Conservation (phyloP, 2,113 vertebrate species). For the Scytalopus superciliaris region DNA sequence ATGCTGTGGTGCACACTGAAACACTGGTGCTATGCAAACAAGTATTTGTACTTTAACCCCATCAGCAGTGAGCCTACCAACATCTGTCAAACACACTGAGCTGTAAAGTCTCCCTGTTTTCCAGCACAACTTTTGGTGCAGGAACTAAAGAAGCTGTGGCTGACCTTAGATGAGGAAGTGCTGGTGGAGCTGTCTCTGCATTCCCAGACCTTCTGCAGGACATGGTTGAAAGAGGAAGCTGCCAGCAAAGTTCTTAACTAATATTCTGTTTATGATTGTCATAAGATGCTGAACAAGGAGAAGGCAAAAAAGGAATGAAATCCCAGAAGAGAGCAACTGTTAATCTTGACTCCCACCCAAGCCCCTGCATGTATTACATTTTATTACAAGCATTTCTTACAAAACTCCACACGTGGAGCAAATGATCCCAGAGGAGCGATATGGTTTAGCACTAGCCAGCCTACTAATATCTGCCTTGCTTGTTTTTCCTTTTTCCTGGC, state of each 20-base stretch:
- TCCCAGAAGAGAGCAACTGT: not conserved
- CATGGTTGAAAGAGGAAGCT: not conserved
- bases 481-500: constrained; percentile 9
- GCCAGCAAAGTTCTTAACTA: not conserved
- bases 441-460: not conserved
- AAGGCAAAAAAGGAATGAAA: constrained; percentile 11
- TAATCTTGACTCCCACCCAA: constrained; percentile 17
- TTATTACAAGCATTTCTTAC: constrained; percentile 19
- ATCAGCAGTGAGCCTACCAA: not conserved
- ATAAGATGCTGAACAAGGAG: not conserved
- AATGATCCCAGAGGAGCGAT: not conserved
- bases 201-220: not conserved
- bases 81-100: not conserved
- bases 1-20: accelerated
- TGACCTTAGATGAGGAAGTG: not conserved
- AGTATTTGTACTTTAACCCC: not conserved
- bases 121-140: not conserved
- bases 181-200: not conserved
- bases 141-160: not conserved
- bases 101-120: not conserved
- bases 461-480: not conserved
- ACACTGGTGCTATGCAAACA: not conserved
- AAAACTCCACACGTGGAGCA: not conserved
- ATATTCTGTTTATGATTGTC: not conserved
- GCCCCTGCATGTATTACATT: not conserved